Conservation (phyloP, 2,888 invertebrate species). For the Mechanitis messenoides region DNA sequence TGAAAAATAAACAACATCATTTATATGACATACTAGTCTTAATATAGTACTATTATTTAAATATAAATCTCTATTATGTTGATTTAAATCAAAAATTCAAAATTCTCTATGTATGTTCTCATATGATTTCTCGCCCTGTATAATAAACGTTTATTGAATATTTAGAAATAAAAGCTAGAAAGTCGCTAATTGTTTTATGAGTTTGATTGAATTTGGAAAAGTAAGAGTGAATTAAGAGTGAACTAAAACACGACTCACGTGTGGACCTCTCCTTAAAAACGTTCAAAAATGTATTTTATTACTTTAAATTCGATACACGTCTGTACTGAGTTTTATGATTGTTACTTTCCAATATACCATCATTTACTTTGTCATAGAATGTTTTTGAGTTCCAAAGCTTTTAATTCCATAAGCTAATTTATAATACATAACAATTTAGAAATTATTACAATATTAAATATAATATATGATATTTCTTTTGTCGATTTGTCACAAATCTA, state of each 20-base stretch:
- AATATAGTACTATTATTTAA: neutral
- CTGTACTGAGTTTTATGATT: conserved; percentile 6
- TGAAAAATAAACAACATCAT: neutral
- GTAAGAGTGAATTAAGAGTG: conserved; percentile 24
- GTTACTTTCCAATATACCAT: conserved; percentile 13
- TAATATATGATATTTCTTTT: no score
- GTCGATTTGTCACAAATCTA: no score
- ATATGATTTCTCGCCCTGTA: no score
- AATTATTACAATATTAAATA: no score
- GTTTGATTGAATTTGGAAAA: conserved; percentile 13
- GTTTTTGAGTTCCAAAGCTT: neutral
- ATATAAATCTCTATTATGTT: no score
- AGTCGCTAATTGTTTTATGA: neutral
- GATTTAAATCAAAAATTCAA: no score
- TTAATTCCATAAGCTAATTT: no score
- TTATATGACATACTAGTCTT: neutral
- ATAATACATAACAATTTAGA: no score
- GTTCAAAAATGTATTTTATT: conserved; percentile 14
- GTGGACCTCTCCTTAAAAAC: conserved; percentile 18
- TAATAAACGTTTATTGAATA: no score
- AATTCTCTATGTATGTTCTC: no score
- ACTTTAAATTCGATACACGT: conserved; percentile 18
- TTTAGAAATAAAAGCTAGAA: neutral
- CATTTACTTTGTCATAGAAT: conserved; percentile 1
- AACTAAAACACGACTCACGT: conserved; percentile 21